These are phyloP conservation scores for Drosophila obscura DNA, from an alignment of 1,140 invertebrate species.

Conservation along the genomic window DNA sequence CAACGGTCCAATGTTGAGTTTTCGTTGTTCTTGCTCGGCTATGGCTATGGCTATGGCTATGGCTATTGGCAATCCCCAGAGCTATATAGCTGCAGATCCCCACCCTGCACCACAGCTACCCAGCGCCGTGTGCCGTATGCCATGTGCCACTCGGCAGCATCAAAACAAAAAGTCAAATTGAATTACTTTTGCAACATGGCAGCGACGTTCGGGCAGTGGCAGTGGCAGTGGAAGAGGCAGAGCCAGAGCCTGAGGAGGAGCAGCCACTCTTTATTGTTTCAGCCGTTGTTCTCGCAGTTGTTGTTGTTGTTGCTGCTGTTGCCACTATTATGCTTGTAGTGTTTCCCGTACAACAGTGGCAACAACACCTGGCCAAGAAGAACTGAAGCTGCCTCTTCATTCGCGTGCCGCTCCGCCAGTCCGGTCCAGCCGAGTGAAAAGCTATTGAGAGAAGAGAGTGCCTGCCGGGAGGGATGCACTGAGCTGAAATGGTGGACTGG, in stretches of 20 bases:
- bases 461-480: conserved; percentile 1
- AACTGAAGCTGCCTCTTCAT: neutral
- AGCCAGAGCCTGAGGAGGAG: neutral
- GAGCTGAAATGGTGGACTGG: no score
- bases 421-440: conserved; percentile 51
- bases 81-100: conserved; percentile 8
- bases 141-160: conserved; percentile 32
- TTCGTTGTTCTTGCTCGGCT: conserved; percentile 26
- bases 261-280: conserved; percentile 45
- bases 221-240: no score
- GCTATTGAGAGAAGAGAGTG: conserved; percentile 52
- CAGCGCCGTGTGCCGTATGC: neutral
- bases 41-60: no score
- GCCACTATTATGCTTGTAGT: conserved; percentile 53
- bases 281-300: conserved; percentile 3
- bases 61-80: conserved; percentile 25
- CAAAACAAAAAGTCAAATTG: conserved; percentile 73
- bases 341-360: conserved; percentile 48
- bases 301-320: conserved; percentile 5
- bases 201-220: conserved; percentile 32
- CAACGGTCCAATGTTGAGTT: conserved; percentile 4
- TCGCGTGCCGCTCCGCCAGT: neutral
- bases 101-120: no score
- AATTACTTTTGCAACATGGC: conserved; percentile 75
- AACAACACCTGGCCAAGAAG: conserved; percentile 51